These are phyloP conservation scores for Megathymus violae DNA, from an alignment of 1,140 invertebrate genomes.

Conservation along the genomic window DNA sequence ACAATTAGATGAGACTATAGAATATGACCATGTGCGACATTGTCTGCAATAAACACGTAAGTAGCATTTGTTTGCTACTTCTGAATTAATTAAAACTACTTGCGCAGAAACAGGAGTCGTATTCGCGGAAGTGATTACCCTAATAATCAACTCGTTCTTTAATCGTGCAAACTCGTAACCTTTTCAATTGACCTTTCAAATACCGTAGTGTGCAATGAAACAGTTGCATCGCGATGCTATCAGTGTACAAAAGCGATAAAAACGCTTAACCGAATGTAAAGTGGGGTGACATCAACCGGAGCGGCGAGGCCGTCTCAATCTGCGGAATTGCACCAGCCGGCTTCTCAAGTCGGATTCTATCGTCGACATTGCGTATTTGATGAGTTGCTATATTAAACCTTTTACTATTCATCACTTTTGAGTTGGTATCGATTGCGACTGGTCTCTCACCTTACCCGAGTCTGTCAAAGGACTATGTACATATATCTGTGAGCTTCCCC, in stretches of 20 bases:
- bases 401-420: too few relatives aligned
- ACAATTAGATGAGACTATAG: too few relatives aligned
- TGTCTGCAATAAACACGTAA: too few relatives aligned
- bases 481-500: too few relatives aligned
- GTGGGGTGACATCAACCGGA: constrained; percentile 41
- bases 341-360: constrained; percentile 5
- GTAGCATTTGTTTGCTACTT: background rate
- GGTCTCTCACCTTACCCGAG: too few relatives aligned
- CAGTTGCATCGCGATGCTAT: constrained; percentile 8
- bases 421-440: too few relatives aligned
- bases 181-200: background rate
- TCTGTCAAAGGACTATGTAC: too few relatives aligned
- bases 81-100: background rate
- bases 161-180: background rate
- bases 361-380: too few relatives aligned
- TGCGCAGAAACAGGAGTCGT: background rate
- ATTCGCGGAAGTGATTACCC: background rate
- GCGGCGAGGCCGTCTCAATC: constrained; percentile 43
- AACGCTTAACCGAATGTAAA: constrained; percentile 30
- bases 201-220: background rate
- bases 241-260: constrained; percentile 24
- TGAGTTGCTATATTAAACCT: too few relatives aligned
- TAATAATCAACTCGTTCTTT: background rate
- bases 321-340: constrained; percentile 17
- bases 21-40: too few relatives aligned